Evolutionary conservation across 2,888 invertebrate genomes (phyloP), one percentile per base, ranked within the genome.

Genomic region (Luffia ferchaultella): DNA sequence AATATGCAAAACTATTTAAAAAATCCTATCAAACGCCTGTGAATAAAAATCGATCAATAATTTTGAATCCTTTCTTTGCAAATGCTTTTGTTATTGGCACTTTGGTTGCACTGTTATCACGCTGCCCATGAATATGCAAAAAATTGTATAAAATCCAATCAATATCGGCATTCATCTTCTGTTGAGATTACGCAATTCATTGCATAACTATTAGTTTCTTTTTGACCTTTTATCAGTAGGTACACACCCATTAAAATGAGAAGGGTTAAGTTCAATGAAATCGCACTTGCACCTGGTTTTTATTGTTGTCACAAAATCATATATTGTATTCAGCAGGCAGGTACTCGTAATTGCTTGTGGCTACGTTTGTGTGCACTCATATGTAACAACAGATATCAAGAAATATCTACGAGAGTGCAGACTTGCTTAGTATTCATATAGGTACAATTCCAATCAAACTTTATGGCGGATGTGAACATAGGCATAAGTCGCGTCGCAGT

Each of bases 101-200:
- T 55, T 43, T 60, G 57, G 20, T 50, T 53, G 54, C 51, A 54
- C 49, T 20, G 53, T 30, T 30, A n/a, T n/a, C n/a, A n/a, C n/a
- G n/a, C n/a, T n/a, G 53, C 54, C 59, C 68, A 79, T 80, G 82
- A 82, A 82, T 82, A 82, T 82, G 72, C 78, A 79, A 71, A 76
- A 73, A 65, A 12, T 30, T 68, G 65, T 77, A 79, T 75, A 69
- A 12, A 76, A 53, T 56, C 60, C 62, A 65, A 75, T 76, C 71
- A 73, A 78, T 78, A 71, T 72, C 65, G 62, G 64, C 60, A 68
- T 67, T 67, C 65, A 69, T 71, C 64, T 70, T 60, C 3, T 49
- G 2, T 16, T 16, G 49, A 65, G 55, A 54, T 67, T 61, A 58
- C 54, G 57, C 52, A 57, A 70, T 67, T 82, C 80, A 80, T 65